These are phyloP conservation scores for Rhinella marina DNA, from an alignment of 2,797 vertebrate genomes.

Conservation along the genomic window DNA sequence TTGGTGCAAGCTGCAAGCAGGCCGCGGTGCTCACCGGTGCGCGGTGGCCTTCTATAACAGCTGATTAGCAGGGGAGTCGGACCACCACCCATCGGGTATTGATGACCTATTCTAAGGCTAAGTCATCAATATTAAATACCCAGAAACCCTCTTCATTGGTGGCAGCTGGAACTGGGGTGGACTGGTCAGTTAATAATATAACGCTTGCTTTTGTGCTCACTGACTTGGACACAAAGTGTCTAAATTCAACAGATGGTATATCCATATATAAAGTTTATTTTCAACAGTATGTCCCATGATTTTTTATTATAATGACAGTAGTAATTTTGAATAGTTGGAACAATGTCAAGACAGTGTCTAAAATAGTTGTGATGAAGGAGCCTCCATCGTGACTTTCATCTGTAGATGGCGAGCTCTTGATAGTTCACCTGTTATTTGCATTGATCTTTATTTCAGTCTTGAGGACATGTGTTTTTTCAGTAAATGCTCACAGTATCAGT, in stretches of 20 bases:
- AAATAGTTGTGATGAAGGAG: background rate
- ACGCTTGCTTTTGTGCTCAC: background rate
- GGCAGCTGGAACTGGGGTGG: background rate
- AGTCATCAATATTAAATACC: no score
- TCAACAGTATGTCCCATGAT: background rate
- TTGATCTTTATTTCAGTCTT: background rate
- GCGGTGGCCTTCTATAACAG: no score
- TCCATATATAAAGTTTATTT: background rate
- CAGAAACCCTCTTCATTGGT: no score
- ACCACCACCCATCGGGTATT: no score
- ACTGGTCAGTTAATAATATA: background rate
- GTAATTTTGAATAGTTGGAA: background rate
- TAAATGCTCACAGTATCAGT: slow-evolving; percentile 28
- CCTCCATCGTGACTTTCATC: background rate
- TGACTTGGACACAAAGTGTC: background rate
- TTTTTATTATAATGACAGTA: background rate
- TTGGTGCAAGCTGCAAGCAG: background rate
- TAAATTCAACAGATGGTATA: background rate
- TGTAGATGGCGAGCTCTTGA: background rate
- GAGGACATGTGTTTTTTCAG: slow-evolving; percentile 8
- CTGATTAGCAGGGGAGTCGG: no score
- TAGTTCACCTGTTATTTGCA: slow-evolving; percentile 8
- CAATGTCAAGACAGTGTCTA: background rate
- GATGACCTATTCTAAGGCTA: no score
- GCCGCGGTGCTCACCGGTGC: no score